Percentiles rank a stretch among this genome's conserved stretches.
Evolutionary conservation across 2,888 invertebrate species (phyloP).

Genomic region (Encarsia formosa): DNA sequence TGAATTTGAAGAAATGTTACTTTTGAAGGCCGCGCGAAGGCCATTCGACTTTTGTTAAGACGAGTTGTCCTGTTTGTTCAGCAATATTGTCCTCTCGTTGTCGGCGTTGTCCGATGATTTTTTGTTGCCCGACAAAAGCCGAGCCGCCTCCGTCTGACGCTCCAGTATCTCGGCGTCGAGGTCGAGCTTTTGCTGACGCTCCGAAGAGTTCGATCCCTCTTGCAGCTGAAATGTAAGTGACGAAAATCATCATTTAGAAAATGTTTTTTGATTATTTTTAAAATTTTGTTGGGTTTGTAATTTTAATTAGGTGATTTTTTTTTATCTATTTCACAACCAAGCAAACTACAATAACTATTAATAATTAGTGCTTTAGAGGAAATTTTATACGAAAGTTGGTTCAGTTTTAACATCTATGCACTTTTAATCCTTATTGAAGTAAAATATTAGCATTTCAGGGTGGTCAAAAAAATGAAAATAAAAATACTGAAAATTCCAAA

Average conservation of each 20-base stretch:
- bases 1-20: too few relatives aligned
- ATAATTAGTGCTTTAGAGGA: too few relatives aligned
- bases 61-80: slow-evolving; percentile 27
- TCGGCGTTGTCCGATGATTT: slow-evolving; percentile 31
- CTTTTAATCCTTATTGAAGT: too few relatives aligned
- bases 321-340: too few relatives aligned
- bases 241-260: not conserved
- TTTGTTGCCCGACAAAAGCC: slow-evolving; percentile 33
- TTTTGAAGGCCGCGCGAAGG: slow-evolving; percentile 35
- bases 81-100: slow-evolving; percentile 43
- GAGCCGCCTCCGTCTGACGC: slow-evolving; percentile 35
- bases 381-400: too few relatives aligned
- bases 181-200: slow-evolving; percentile 31
- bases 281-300: not conserved
- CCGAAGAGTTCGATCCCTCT: slow-evolving; percentile 33
- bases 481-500: too few relatives aligned
- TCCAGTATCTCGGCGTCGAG: slow-evolving; percentile 36
- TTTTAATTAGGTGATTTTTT: too few relatives aligned
- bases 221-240: slow-evolving; percentile 19
- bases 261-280: not conserved
- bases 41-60: slow-evolving; percentile 46
- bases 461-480: too few relatives aligned
- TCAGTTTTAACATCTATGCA: too few relatives aligned
- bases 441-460: too few relatives aligned
- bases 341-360: too few relatives aligned